Percentiles rank a stretch among this genome's conserved stretches.
These are phyloP conservation scores for Phalloptychus januarius DNA, from an alignment of 2,797 vertebrate species.

Conservation along the genomic window DNA sequence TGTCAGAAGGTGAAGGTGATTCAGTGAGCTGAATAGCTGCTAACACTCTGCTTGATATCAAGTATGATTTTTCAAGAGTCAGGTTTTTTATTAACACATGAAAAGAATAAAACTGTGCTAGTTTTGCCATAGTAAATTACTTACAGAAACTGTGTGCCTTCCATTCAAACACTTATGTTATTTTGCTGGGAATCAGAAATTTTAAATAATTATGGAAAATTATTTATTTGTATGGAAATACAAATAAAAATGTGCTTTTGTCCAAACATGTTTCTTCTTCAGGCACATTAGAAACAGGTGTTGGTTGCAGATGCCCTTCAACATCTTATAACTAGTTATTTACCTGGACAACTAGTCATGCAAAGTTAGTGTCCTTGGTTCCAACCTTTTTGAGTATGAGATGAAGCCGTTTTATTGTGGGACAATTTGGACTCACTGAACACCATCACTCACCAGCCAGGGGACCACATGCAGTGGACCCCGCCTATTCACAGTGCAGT, in stretches of 20 bases:
- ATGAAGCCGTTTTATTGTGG: too few relatives aligned
- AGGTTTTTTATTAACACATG: neutral
- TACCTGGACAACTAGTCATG: too few relatives aligned
- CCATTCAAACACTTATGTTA: neutral
- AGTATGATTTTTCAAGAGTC: neutral
- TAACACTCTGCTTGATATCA: neutral
- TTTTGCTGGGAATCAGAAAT: neutral
- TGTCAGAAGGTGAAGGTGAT: neutral
- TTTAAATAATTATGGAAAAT: neutral
- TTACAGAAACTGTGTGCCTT: too few relatives aligned
- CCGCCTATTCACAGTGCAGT: too few relatives aligned
- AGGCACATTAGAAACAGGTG: neutral
- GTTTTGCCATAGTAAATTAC: neutral
- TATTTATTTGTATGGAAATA: neutral
- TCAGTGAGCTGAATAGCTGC: neutral
- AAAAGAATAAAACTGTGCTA: too few relatives aligned
- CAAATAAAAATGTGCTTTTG: neutral
- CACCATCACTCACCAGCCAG: too few relatives aligned
- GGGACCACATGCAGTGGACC: too few relatives aligned
- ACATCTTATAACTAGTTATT: neutral
- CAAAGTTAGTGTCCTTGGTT: neutral
- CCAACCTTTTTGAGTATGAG: neutral
- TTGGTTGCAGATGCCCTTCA: neutral
- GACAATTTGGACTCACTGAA: too few relatives aligned
- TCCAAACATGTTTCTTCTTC: neutral